Percentiles rank a stretch among this genome's conserved stretches.
Evolutionary conservation across 2,113 vertebrate species (phyloP).

Genomic region (Plotosus lineatus): DNA sequence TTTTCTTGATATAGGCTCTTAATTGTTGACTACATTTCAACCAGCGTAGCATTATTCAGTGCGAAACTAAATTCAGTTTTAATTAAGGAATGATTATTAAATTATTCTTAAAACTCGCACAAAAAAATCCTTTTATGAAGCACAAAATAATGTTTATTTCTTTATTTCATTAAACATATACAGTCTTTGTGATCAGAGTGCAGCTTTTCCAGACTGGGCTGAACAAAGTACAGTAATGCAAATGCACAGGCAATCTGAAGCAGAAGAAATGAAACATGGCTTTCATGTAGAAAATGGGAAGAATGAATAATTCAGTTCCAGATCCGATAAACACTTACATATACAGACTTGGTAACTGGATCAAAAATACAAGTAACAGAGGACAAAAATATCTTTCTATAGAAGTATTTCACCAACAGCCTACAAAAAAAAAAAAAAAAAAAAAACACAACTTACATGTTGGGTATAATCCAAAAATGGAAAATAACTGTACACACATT

Average conservation of each 20-base stretch:
- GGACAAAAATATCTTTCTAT: conserved; percentile 88
- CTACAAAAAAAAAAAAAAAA: conserved; percentile 74
- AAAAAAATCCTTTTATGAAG: conserved; percentile 71
- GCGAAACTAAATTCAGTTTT: background rate
- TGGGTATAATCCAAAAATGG: conserved; percentile 57
- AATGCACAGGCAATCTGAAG: conserved; percentile 73
- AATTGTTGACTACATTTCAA: background rate
- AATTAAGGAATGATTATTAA: too few relatives aligned
- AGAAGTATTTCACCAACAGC: conserved; percentile 76
- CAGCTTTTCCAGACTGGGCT: conserved; percentile 70
- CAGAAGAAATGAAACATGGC: conserved; percentile 67
- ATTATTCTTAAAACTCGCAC: background rate
- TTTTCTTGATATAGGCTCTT: background rate
- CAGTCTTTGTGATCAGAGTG: conserved; percentile 78
- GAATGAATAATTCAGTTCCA: conserved; percentile 48
- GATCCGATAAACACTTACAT: conserved; percentile 69
- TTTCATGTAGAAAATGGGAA: conserved; percentile 38
- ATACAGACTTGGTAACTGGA: conserved; percentile 69
- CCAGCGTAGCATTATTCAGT: background rate
- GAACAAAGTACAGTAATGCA: conserved; percentile 72
- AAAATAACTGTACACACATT: conserved; percentile 62
- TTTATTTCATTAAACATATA: conserved; percentile 75
- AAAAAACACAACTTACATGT: conserved; percentile 65
- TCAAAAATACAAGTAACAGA: conserved; percentile 75
- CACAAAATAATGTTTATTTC: conserved; percentile 96